Conservation (phyloP, 64 coral and sea anemone genomes). For the Montipora efflorescens region DNA sequence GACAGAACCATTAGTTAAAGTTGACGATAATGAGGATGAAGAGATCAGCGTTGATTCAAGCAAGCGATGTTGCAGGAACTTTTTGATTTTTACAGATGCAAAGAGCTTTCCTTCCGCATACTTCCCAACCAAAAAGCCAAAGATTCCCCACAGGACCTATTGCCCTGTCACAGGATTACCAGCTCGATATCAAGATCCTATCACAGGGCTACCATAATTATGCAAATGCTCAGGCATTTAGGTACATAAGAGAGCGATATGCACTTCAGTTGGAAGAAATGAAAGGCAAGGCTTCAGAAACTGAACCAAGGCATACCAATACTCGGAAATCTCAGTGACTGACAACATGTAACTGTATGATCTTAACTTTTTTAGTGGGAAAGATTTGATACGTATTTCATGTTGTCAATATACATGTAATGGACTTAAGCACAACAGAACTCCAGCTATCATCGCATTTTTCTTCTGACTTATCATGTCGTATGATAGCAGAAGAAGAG, state of each 20-base stretch:
- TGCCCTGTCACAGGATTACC: slow-evolving; percentile 83
- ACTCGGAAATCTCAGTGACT: neutral
- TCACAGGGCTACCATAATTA: slow-evolving; percentile 76
- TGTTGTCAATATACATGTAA: too few species aligned
- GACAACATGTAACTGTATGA: neutral
- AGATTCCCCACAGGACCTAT: slow-evolving; percentile 75
- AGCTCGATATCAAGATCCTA: slow-evolving; percentile 56
- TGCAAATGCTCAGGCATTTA: slow-evolving; percentile 86
- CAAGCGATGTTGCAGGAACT: slow-evolving; percentile 91
- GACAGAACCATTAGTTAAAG: slow-evolving; percentile 77
- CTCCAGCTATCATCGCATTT: too few species aligned
- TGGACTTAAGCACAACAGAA: too few species aligned
- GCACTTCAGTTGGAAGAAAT: slow-evolving; percentile 78
- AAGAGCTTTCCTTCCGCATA: slow-evolving; percentile 91
- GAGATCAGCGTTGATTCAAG: slow-evolving; percentile 76
- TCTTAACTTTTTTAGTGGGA: neutral
- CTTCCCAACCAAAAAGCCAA: slow-evolving; percentile 89
- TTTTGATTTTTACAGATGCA: slow-evolving; percentile 95
- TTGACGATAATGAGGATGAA: slow-evolving; percentile 86
- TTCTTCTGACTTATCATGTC: too few species aligned
- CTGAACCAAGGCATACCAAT: neutral
- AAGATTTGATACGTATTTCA: too few species aligned
- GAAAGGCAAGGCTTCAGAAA: slow-evolving; percentile 71
- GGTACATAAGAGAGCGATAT: slow-evolving; percentile 90
- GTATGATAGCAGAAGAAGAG: too few species aligned